phyloP scores from a whole-genome alignment of 1,140 invertebrate genomes.

The Berghia stephanieae region DNA sequence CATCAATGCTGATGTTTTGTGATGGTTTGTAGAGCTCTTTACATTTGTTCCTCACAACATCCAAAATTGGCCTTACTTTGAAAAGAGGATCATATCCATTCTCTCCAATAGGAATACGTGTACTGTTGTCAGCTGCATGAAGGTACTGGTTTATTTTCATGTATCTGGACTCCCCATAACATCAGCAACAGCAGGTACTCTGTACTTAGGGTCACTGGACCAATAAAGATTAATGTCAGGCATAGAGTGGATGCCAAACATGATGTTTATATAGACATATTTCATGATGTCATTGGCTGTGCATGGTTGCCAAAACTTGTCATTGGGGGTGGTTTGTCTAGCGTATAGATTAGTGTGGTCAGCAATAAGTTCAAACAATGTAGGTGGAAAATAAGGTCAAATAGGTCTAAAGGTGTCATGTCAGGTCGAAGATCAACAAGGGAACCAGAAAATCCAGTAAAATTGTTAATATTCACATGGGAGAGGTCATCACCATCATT shows the following conservation, averaged over 20 bases:
- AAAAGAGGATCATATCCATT: conserved; percentile 36
- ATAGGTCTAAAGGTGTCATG: too few relatives aligned
- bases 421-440: too few relatives aligned
- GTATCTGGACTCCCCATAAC: conserved; percentile 32
- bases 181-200: conserved; percentile 32
- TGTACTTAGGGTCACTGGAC: conserved; percentile 30
- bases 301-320: not conserved
- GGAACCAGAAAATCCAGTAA: too few relatives aligned
- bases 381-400: too few relatives aligned
- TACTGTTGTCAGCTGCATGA: conserved; percentile 31
- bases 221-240: conserved; percentile 27
- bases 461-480: too few relatives aligned
- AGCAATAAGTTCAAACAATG: not conserved
- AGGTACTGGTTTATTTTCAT: conserved; percentile 43
- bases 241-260: conserved; percentile 12
- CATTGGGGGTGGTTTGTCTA: conserved; percentile 1
- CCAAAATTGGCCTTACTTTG: conserved; percentile 41
- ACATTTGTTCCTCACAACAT: conserved; percentile 28
- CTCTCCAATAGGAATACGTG: conserved; percentile 8
- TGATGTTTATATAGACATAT: conserved; percentile 6
- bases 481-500: too few relatives aligned
- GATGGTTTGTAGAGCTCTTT: conserved; percentile 25
- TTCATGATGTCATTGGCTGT: conserved; percentile 6
- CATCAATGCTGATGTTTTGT: conserved; percentile 48
- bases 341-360: conserved; percentile 5